These are phyloP conservation scores for Ancistrus triradiatus DNA, from an alignment of 2,113 vertebrate genomes.

Conservation along the genomic window DNA sequence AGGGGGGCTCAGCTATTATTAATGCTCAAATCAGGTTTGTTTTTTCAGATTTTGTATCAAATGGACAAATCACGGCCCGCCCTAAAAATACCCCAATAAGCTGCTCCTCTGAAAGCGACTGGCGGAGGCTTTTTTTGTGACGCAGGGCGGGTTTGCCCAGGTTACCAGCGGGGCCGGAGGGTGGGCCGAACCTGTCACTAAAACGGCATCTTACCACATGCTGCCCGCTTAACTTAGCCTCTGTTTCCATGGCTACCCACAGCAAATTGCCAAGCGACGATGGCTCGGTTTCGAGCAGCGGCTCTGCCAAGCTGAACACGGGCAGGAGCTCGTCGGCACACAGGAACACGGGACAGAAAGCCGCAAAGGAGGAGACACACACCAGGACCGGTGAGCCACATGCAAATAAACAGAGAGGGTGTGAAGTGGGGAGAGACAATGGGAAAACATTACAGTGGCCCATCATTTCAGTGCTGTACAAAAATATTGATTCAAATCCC, in stretches of 20 bases:
- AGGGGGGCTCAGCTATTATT: not conserved
- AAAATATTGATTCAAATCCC: too few relatives aligned
- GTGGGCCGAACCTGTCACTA: slow-evolving; percentile 25
- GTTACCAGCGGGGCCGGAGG: slow-evolving; percentile 35
- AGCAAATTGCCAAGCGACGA: slow-evolving; percentile 90
- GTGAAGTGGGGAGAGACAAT: not conserved
- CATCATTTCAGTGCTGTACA: too few relatives aligned
- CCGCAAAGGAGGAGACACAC: slow-evolving; percentile 61
- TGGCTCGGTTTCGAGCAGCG: slow-evolving; percentile 86
- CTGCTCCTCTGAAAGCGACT: not conserved
- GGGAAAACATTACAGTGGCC: not conserved
- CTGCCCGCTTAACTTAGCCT: slow-evolving; percentile 51
- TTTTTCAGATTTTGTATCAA: not conserved
- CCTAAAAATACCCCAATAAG: not conserved
- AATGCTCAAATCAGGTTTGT: not conserved
- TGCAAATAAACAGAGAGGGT: not conserved
- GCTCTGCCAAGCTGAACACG: slow-evolving; percentile 89
- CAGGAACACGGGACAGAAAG: slow-evolving; percentile 73
- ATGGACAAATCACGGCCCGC: not conserved
- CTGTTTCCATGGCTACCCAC: slow-evolving; percentile 94
- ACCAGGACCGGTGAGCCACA: slow-evolving; percentile 43
- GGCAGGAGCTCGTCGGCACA: slow-evolving; percentile 79
- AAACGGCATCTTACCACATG: slow-evolving; percentile 19
- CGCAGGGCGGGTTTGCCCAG: slow-evolving; percentile 16
- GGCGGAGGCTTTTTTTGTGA: slow-evolving; percentile 8